phyloP scores from a whole-genome alignment of 2,888 invertebrate genomes.

The Oscheius sp. region DNA sequence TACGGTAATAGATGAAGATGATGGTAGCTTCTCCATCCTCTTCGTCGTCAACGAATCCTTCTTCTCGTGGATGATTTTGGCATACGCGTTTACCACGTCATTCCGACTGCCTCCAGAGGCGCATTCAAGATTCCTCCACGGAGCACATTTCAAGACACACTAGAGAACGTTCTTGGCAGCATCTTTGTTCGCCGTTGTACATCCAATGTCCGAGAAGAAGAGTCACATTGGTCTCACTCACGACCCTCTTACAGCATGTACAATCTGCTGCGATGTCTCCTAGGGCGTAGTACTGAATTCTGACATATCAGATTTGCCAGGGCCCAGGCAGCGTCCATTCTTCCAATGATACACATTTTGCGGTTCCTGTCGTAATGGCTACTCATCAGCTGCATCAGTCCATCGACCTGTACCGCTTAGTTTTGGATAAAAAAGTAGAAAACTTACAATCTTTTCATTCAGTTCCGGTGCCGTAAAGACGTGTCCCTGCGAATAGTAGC shows the following conservation, averaged over 20 bases:
- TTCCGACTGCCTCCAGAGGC: constrained; percentile 2
- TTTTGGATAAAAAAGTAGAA: background rate
- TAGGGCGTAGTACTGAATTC: constrained; percentile 46
- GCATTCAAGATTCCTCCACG: constrained; percentile 39
- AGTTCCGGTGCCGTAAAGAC: background rate
- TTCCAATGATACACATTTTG: background rate
- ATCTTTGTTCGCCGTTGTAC: constrained; percentile 8
- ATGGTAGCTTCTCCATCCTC: constrained; percentile 18
- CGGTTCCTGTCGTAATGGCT: background rate
- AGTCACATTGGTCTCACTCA: constrained; percentile 35
- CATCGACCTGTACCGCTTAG: background rate
- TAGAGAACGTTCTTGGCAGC: constrained; percentile 37
- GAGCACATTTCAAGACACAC: constrained; percentile 48
- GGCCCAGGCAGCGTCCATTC: constrained; percentile 48
- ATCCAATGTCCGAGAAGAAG: constrained; percentile 39
- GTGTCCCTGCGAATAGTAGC: background rate
- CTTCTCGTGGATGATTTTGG: constrained; percentile 1
- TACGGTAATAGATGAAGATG: background rate
- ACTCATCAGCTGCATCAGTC: background rate
- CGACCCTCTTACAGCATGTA: constrained; percentile 40
- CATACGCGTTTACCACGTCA: background rate
- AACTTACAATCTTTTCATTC: background rate
- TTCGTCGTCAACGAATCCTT: background rate
- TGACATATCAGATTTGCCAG: constrained; percentile 52
- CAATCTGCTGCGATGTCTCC: constrained; percentile 56